Evolutionary conservation across 2,797 vertebrate genomes (phyloP).

Genomic region (Sarcophilus harrisii): DNA sequence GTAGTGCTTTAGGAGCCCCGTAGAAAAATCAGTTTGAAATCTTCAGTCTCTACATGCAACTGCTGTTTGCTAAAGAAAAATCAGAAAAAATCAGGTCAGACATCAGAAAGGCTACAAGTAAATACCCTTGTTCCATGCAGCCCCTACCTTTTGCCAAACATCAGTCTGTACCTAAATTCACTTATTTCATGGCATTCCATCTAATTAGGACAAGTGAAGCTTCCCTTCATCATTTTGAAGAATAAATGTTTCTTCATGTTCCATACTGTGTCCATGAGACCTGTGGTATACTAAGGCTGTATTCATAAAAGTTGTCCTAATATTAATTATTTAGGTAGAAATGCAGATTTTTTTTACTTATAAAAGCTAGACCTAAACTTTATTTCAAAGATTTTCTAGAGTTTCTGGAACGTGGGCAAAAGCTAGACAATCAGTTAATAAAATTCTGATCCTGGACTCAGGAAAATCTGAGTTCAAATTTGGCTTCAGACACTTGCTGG

Average conservation of each 20-base stretch:
- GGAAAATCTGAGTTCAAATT: neutral
- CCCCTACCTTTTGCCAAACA: conserved; percentile 27
- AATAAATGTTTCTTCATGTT: neutral
- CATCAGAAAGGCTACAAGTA: conserved; percentile 16
- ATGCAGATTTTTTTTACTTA: neutral
- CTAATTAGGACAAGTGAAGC: conserved; percentile 10
- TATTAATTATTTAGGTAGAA: neutral
- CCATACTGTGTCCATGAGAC: conserved; percentile 20
- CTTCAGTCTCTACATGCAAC: neutral
- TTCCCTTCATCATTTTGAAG: conserved; percentile 11
- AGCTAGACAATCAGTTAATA: neutral
- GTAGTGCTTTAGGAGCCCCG: conserved; percentile 49
- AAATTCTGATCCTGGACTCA: neutral
- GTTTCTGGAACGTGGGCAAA: neutral
- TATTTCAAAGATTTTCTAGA: neutral
- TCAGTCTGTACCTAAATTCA: neutral
- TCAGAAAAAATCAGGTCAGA: neutral
- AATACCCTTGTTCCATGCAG: neutral
- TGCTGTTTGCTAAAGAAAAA: neutral
- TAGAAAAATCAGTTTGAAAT: conserved; percentile 10
- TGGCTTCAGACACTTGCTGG: neutral
- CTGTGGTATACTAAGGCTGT: neutral
- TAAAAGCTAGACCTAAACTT: neutral
- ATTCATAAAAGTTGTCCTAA: neutral
- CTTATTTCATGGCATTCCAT: neutral